Percentiles rank a stretch among this genome's conserved stretches.
Conservation (phyloP, 2,797 vertebrate species). For the Taeniopygia guttata region DNA sequence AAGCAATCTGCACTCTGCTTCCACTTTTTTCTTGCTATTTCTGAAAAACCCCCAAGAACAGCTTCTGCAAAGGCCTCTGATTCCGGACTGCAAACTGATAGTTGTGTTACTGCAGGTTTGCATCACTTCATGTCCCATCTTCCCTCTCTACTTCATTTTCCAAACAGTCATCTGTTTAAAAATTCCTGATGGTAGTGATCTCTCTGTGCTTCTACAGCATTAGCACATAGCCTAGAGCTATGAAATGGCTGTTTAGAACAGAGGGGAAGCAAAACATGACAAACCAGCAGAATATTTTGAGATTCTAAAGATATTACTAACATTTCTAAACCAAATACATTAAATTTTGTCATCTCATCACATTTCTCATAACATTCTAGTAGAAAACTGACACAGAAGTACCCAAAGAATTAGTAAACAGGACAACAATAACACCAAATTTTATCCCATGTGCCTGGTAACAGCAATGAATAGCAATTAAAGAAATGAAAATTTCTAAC, state of each 20-base stretch:
- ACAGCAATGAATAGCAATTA: not conserved
- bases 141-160: not conserved
- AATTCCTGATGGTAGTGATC: constrained; percentile 9
- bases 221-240: constrained; percentile 26
- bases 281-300: not conserved
- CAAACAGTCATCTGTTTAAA: constrained; percentile 13
- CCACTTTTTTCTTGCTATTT: not conserved
- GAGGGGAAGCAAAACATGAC: not conserved
- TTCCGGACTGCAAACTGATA: not conserved
- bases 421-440: not conserved
- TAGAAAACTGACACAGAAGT: not conserved
- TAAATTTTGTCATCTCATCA: not conserved
- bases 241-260: not conserved
- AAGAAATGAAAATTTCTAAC: not conserved
- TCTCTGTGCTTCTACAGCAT: not conserved
- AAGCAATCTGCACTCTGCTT: not conserved
- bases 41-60: not conserved
- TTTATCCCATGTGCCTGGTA: not conserved
- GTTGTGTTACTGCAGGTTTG: not conserved
- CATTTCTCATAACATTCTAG: not conserved
- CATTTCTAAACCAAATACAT: not conserved
- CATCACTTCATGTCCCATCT: not conserved
- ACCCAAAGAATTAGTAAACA: not conserved
- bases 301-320: not conserved
- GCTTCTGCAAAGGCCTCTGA: not conserved